A percentile compares a stretch with the other conserved stretches of the same genome.
phyloP scores from a whole-genome alignment of 2,113 vertebrate species.

The Chaetura pelagica region DNA sequence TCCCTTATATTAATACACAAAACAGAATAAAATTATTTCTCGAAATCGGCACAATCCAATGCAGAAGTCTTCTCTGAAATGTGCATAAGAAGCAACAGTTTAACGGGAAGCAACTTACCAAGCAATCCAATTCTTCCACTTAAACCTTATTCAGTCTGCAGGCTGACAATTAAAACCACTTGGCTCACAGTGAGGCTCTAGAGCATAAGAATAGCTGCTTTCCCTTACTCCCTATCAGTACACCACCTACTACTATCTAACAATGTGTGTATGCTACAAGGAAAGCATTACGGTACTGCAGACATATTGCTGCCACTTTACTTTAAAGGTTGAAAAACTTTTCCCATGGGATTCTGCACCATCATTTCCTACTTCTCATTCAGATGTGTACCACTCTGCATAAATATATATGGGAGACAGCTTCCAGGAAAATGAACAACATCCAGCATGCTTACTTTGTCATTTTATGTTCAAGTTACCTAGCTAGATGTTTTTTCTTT shows the following conservation, averaged over 20 bases:
- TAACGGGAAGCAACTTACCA: not conserved
- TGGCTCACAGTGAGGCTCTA: not conserved
- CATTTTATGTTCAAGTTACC: not conserved
- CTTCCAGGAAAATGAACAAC: not conserved
- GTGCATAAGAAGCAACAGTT: not conserved
- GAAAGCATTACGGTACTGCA: not conserved
- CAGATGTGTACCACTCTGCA: not conserved
- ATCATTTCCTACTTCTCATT: not conserved
- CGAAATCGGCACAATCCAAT: not conserved
- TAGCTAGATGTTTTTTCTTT: not conserved
- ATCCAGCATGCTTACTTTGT: not conserved
- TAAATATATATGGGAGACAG: not conserved
- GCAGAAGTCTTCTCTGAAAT: not conserved
- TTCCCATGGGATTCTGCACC: not conserved
- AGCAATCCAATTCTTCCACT: not conserved
- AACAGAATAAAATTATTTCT: not conserved
- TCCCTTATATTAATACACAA: not conserved
- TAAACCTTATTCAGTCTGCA: not conserved
- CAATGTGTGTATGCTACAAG: not conserved
- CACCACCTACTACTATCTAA: not conserved
- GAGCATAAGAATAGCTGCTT: slow-evolving; percentile 6
- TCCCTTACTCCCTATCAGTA: slow-evolving; percentile 2
- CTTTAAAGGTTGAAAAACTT: not conserved
- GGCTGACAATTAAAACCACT: slow-evolving; percentile 23
- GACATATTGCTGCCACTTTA: not conserved